These are phyloP conservation scores for Drosophila tristis DNA, from an alignment of 1,140 invertebrate species.

Conservation along the genomic window DNA sequence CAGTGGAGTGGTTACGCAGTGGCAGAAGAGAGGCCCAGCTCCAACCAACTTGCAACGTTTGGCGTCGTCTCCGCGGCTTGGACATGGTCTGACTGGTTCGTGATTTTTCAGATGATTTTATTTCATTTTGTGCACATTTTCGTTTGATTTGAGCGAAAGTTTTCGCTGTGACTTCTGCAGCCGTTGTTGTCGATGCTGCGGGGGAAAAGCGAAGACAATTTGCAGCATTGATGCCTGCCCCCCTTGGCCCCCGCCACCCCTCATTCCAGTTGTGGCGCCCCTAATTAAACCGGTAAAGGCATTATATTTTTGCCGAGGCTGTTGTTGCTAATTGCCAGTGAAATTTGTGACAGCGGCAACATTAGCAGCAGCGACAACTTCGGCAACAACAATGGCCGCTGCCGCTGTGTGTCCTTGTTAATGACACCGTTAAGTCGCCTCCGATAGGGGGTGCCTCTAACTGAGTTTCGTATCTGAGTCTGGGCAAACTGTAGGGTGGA, in stretches of 20 bases:
- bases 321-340: slow-evolving; percentile 49
- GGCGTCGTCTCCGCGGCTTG: background rate
- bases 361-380: slow-evolving; percentile 7
- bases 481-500: no score
- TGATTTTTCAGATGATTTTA: slow-evolving; percentile 29
- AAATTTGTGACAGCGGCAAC: slow-evolving; percentile 45
- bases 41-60: slow-evolving; percentile 13
- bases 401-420: slow-evolving; percentile 47
- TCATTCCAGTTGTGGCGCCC: slow-evolving; percentile 25
- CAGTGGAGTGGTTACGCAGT: slow-evolving; percentile 4
- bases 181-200: slow-evolving; percentile 6
- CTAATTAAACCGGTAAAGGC: slow-evolving; percentile 58
- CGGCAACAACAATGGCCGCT: slow-evolving; percentile 37
- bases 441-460: slow-evolving; percentile 9
- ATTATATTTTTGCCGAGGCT: slow-evolving; percentile 12
- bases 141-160: slow-evolving; percentile 52
- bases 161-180: slow-evolving; percentile 12
- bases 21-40: no score
- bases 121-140: slow-evolving; percentile 17
- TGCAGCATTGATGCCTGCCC: slow-evolving; percentile 21
- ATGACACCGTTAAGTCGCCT: slow-evolving; percentile 38
- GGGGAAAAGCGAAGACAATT: slow-evolving; percentile 32
- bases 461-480: background rate
- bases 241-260: background rate
- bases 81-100: slow-evolving; percentile 38